Percentiles rank a stretch among this genome's conserved stretches.
phyloP scores from a whole-genome alignment of 2,113 vertebrate genomes.

The Seriola rivoliana region DNA sequence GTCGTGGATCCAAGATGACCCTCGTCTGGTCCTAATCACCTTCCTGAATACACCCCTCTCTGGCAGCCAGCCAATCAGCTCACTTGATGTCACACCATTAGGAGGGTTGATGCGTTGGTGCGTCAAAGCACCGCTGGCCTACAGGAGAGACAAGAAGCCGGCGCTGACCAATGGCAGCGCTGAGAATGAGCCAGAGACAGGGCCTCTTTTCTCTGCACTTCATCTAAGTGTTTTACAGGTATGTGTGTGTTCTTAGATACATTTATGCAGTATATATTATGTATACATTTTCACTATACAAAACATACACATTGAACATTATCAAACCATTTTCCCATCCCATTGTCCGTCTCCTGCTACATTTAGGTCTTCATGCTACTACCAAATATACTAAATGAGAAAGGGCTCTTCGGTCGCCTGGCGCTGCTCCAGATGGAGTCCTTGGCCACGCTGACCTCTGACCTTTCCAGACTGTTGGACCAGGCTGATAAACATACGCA shows the following conservation, averaged over 20 bases:
- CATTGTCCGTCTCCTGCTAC: slow-evolving; percentile 27
- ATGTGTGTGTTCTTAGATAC: slow-evolving; percentile 51
- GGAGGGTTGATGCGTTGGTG: slow-evolving; percentile 94
- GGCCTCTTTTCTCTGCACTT: slow-evolving; percentile 92
- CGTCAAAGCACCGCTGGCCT: slow-evolving; percentile 92
- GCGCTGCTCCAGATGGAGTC: slow-evolving; percentile 92
- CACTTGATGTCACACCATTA: slow-evolving; percentile 93
- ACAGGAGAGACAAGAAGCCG: slow-evolving; percentile 86
- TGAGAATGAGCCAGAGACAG: slow-evolving; percentile 74
- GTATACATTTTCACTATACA: background rate
- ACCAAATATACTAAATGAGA: slow-evolving; percentile 92
- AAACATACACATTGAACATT: background rate
- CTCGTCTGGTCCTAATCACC: slow-evolving; percentile 92
- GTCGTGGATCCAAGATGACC: slow-evolving; percentile 95
- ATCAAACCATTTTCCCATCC: background rate
- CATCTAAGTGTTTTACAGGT: slow-evolving; percentile 97
- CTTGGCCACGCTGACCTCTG: slow-evolving; percentile 84
- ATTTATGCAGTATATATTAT: background rate
- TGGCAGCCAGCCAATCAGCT: slow-evolving; percentile 90
- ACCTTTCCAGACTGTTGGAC: slow-evolving; percentile 87
- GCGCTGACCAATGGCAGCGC: slow-evolving; percentile 75
- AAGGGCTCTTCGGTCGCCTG: slow-evolving; percentile 94
- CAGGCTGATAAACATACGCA: slow-evolving; percentile 91
- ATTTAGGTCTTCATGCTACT: slow-evolving; percentile 91
- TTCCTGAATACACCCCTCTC: slow-evolving; percentile 94